A percentile compares a stretch with the other conserved stretches of the same genome.
phyloP scores from a whole-genome alignment of 1,140 invertebrate genomes.

The Cherax quadricarinatus region DNA sequence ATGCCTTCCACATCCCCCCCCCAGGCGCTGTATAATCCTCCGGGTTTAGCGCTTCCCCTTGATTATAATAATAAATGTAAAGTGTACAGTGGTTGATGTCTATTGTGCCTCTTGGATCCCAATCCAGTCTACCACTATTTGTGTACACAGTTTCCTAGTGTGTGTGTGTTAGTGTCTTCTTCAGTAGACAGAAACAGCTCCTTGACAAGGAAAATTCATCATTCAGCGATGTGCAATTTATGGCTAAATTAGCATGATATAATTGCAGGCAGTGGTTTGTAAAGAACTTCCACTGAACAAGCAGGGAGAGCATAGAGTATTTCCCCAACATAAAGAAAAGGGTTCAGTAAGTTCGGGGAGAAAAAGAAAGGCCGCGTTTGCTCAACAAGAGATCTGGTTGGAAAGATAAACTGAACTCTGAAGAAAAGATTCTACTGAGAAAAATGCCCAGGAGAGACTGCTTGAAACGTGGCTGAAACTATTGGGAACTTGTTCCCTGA shows the following conservation, averaged over 20 bases:
- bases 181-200: too few species aligned
- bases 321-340: not conserved
- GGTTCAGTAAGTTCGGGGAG: not conserved
- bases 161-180: not conserved
- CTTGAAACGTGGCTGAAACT: constrained; percentile 37
- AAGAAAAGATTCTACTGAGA: constrained; percentile 27
- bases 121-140: too few species aligned
- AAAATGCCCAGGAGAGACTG: constrained; percentile 2
- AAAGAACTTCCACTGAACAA: not conserved
- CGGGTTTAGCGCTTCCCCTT: too few species aligned
- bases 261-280: not conserved
- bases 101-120: too few species aligned
- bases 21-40: too few species aligned
- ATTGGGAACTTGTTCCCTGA: constrained; percentile 37
- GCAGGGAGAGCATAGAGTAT: not conserved
- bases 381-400: constrained; percentile 25
- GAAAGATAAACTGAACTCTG: constrained; percentile 35
- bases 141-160: not conserved
- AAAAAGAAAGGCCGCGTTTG: constrained; percentile 3
- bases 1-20: too few species aligned
- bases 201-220: not conserved
- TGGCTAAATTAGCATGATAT: not conserved
- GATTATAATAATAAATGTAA: too few species aligned
- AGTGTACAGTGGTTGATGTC: too few species aligned
- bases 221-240: not conserved